Conservation (phyloP, 1,140 invertebrate genomes). For the Medauroidea extradentata region DNA sequence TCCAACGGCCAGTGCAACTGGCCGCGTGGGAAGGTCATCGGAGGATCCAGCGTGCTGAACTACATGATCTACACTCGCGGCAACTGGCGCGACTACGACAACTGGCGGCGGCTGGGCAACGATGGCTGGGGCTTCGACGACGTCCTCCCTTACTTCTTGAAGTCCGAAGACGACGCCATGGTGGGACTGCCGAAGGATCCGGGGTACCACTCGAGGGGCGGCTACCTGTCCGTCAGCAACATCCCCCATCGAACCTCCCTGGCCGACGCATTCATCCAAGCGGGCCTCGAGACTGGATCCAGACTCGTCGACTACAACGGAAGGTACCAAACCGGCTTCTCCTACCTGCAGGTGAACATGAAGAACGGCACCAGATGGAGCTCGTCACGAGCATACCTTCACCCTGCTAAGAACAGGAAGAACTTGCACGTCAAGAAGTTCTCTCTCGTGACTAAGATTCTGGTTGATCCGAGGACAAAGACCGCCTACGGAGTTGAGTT, state of each 20-base stretch:
- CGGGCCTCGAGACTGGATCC: conserved; percentile 60
- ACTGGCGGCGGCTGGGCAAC: conserved; percentile 73
- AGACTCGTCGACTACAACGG: conserved; percentile 71
- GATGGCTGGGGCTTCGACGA: conserved; percentile 76
- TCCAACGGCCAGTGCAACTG: conserved; percentile 47
- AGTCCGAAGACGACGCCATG: conserved; percentile 65
- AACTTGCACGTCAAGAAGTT: conserved; percentile 63
- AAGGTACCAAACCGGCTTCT: conserved; percentile 56
- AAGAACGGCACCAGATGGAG: conserved; percentile 66
- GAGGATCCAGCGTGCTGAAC: too few species aligned
- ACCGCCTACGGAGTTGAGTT: conserved; percentile 60
- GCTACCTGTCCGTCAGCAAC: conserved; percentile 56
- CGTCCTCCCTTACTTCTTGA: conserved; percentile 78
- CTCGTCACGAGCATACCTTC: conserved; percentile 67
- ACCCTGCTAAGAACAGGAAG: conserved; percentile 54
- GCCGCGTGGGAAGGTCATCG: too few species aligned
- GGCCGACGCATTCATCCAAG: conserved; percentile 61
- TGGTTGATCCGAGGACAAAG: conserved; percentile 65
- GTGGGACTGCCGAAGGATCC: conserved; percentile 46
- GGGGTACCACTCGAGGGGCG: conserved; percentile 54
- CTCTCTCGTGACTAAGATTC: conserved; percentile 62
- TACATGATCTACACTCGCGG: conserved; percentile 91
- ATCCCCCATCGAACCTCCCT: conserved; percentile 54
- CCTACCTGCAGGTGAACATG: conserved; percentile 54
- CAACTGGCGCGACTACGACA: conserved; percentile 67